Evolutionary conservation across 1,140 invertebrate species (phyloP), one percentile per base, ranked within the genome.

Genomic region (Tachypleus tridentatus): DNA sequence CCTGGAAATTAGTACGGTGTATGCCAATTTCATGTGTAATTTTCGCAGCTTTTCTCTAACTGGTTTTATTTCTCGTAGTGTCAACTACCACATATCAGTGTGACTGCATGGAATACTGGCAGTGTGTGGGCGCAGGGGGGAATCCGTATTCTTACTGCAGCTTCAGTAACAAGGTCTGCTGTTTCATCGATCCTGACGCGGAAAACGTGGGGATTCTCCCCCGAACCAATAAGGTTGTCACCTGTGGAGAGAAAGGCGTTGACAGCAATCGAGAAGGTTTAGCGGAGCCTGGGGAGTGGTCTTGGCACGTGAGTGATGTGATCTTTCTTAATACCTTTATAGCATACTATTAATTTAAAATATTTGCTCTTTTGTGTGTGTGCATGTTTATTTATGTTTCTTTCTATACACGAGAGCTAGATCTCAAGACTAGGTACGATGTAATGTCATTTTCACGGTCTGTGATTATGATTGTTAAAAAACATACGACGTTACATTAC

Each of bases 61-160:
- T 29, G 29, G 29, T 29, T 29, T 29, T 29, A 29, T 29, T 29
- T 29, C 29, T 29, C 29, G 29, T 29, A 29, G 29, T 29, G 29
- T 29, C 29, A 29, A 29, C 29, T 60, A 58, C 48, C 11, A 67
- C 62, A 10, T 53, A 58, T 58, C 6, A 67, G 4, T 79, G 77
- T 65, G 72, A 77, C 60, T 79, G 77, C 62, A 78, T 78, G 77
- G 76, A 78, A 65, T 79, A 79, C 62, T 79, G 77, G 77, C 72
- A 73, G 47, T 79, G 77, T 62, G 71, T 77, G 5, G 71, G 75
- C 53, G 77, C 76, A 54, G 77, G 77, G 0, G 78, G 78, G 5
- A 70, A 70, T n/a, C 75, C 76, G 0, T 77, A 77, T 67, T 74
- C 73, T 57, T 79, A 79, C 68, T 80, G 78, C 67, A 77, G 75